phyloP scores from a whole-genome alignment of 1,140 invertebrate species.

The Drosophila albomicans region DNA sequence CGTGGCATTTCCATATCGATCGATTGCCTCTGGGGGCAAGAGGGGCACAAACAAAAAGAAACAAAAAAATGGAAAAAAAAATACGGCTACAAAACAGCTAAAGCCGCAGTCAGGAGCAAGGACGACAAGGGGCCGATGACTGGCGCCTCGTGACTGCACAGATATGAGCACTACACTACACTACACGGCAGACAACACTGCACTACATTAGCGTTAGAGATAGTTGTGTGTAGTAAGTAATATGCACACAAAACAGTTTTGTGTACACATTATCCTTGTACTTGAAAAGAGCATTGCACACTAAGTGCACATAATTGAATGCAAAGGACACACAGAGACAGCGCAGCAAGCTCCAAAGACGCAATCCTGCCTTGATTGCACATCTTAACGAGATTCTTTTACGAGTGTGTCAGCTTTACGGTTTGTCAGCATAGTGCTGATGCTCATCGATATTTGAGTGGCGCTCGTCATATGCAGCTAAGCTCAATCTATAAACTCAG shows the following conservation, averaged over 20 bases:
- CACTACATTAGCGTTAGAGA: constrained; percentile 8
- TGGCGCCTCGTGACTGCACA: constrained; percentile 32
- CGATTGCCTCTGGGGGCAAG: constrained; percentile 24
- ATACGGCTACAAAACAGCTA: constrained; percentile 5
- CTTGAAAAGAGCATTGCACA: constrained; percentile 71
- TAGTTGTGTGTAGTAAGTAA: constrained; percentile 3
- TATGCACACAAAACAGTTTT: constrained; percentile 26
- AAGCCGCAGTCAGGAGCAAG: constrained; percentile 5
- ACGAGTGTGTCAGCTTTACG: constrained; percentile 36
- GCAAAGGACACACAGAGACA: constrained; percentile 48
- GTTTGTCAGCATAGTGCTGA: neutral
- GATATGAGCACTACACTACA: constrained; percentile 14
- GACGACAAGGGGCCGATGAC: neutral
- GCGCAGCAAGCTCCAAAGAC: constrained; percentile 25
- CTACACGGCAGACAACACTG: constrained; percentile 1
- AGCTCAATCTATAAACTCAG: neutral
- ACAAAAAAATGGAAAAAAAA: neutral
- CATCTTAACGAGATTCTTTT: constrained; percentile 48
- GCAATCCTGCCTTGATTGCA: constrained; percentile 47
- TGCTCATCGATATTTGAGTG: constrained; percentile 5
- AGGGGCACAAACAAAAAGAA: constrained; percentile 1
- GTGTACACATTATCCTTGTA: constrained; percentile 73
- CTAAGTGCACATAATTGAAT: constrained; percentile 78
- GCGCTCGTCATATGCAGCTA: neutral
- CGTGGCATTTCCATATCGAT: constrained; percentile 80